Base-by-base conservation (phyloP, 2,888 invertebrate species). In the Dasypolia templi region DNA sequence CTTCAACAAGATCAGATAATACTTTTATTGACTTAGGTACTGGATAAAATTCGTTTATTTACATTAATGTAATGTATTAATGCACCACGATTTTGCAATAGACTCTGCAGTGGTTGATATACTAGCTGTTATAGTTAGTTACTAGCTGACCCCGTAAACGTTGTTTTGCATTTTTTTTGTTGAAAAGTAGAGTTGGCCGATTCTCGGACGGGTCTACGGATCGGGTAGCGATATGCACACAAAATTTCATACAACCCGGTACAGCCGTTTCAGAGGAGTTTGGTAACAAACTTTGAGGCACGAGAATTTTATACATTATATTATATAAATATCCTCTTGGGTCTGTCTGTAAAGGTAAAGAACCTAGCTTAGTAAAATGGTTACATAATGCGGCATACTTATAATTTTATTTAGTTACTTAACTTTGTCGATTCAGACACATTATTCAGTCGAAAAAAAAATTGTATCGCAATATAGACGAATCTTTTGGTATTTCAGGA, bases 1-100 rank as follows among this genome's bases (percentile, higher is more conserved):
- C 67, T 70, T 64, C 17, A 70, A 69, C 61, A 59, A 64, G 53
- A 81, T 73, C 69, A 78, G 70, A 65, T 83, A 68, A 61, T 65
- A 55, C 56, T 70, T 72, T 78, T 82, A 78, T 72, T 73, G 66
- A 17, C n/a, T 56, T 59, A 29, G 26, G n/a, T 51, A 44, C 42
- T 69, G 6, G 5, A 64, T 46, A 62, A 26, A 9, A 14, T 59
- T 64, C n/a, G 19, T 55, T 64, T 55, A 58, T 78, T 65, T 58
- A 19, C 64, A 65, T 56, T 46, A 68, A 63, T 63, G 17, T 14
- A 29, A 53, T 29, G 26, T 29, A 17, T n/a, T 53, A 59, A 67
- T 26, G 55, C 22, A 35, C 29, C 62, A 53, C 63, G 67, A 67
- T 67, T 83, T 56, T 42, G 55, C 72, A 67, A 77, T 72, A 72